Evolutionary conservation across 2,888 invertebrate species (phyloP).

Genomic region (Zhengitettix transpicula): DNA sequence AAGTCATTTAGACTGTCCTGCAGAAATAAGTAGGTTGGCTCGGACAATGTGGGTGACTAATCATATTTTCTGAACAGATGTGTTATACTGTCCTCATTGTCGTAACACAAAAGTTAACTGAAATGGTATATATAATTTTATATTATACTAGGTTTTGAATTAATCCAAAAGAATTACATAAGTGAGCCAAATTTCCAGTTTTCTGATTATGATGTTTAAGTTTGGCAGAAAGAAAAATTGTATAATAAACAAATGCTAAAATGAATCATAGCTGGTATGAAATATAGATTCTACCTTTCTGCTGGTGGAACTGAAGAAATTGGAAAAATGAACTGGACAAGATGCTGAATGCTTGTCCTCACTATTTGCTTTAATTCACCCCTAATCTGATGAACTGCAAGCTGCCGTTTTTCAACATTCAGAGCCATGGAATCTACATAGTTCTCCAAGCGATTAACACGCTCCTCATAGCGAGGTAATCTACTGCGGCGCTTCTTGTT

Average conservation of each 20-base stretch:
- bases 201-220: no score
- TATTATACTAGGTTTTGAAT: no score
- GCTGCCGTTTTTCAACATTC: conserved; percentile 32
- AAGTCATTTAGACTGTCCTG: no score
- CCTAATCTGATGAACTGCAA: conserved; percentile 31
- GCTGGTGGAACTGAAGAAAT: conserved; percentile 35
- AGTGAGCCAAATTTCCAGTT: no score
- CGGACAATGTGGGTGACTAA: no score
- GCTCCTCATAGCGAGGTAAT: conserved; percentile 42
- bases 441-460: conserved; percentile 40
- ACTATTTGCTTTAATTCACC: conserved; percentile 39
- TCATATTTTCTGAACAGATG: no score
- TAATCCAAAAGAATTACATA: no score
- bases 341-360: conserved; percentile 38
- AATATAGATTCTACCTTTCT: conserved; percentile 24
- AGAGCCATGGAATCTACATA: conserved; percentile 33
- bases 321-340: conserved; percentile 53
- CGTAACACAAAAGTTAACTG: no score
- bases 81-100: no score
- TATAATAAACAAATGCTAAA: background rate
- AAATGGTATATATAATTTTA: no score
- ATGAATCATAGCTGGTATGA: background rate
- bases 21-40: no score
- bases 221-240: background rate
- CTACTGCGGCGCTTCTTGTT: conserved; percentile 25